Conservation (phyloP, 2,888 invertebrate genomes). For the Drosophila acutilabella region DNA sequence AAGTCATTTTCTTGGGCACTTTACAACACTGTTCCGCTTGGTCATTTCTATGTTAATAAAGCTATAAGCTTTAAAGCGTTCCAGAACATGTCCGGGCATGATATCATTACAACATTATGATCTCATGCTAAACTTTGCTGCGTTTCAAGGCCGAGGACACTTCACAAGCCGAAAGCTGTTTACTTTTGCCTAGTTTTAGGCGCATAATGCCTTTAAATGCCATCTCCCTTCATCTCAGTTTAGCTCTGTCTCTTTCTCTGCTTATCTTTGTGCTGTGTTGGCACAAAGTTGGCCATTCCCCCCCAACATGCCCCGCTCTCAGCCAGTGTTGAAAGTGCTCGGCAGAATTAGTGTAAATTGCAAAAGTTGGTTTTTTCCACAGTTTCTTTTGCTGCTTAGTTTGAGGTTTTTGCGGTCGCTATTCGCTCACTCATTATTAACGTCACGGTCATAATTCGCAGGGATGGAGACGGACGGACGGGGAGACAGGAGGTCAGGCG, state of each 20-base stretch:
- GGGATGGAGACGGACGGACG: not conserved
- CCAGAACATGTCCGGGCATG: not conserved
- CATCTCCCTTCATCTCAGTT: not conserved
- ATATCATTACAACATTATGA: slow-evolving; percentile 17
- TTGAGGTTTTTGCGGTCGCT: slow-evolving; percentile 46
- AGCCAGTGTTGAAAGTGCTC: slow-evolving; percentile 16
- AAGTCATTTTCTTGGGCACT: not conserved
- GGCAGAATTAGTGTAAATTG: slow-evolving; percentile 63
- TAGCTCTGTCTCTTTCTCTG: not conserved
- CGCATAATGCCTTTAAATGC: slow-evolving; percentile 47
- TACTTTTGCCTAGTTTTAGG: slow-evolving; percentile 37
- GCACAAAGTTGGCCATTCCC: slow-evolving; percentile 27
- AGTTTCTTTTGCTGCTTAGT: slow-evolving; percentile 26
- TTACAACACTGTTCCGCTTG: not conserved
- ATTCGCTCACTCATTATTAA: slow-evolving; percentile 60
- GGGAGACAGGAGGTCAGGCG: not conserved
- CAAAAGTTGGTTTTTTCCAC: slow-evolving; percentile 46
- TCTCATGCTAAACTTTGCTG: slow-evolving; percentile 10
- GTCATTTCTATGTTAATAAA: not conserved
- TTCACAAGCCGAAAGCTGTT: slow-evolving; percentile 19
- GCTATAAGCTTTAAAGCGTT: not conserved
- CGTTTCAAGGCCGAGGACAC: slow-evolving; percentile 33
- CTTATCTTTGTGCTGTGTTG: slow-evolving; percentile 34
- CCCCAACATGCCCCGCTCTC: not conserved
- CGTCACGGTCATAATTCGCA: slow-evolving; percentile 52